Evolutionary conservation across 2,113 vertebrate genomes (phyloP), one percentile per base, ranked within the genome.

Genomic region (Opisthocomus hoazin): DNA sequence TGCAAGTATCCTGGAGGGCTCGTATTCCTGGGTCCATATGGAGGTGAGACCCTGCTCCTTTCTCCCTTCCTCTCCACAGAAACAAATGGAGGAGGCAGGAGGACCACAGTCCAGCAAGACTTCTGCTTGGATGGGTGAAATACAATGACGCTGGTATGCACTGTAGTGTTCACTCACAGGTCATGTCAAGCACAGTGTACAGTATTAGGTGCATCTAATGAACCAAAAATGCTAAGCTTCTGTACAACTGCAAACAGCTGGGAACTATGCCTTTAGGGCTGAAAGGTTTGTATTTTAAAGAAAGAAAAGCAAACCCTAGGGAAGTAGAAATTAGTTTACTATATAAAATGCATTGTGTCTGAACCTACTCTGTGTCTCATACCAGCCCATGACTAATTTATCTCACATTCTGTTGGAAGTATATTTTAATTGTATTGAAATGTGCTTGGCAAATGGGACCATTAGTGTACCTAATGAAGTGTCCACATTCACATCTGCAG

Each of bases 381-480:
- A 82, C 6, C 9, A 77, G 9, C 18, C 94, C 11, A 68, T 32
- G 61, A 76, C 41, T 91, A 68, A 65, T 80, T 84, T 93, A 53
- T 54, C 39, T 14, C 15, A 32, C 32, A 29, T 81, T 76, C 43
- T 68, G 15, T 73, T 89, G 53, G 58, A 90, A 89, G 7, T 27
- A 21, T 36, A 56, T 54, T 94, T 63, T 93, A 87, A 90, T 76
- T 68, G 53, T 43, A 76, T 56, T 64, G 65, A 85, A 89, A 82
- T 82, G 45, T 79, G 30, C 57, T 78, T 87, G 68, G 34, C 24
- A 82, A 90, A 73, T 76, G 74, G 36, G 61, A 15, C 70, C 45
- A 87, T 94, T 80, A 85, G 27, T 32, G 39, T 76, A 73, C 71
- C 57, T 94, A 94, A 88, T 79, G 70, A 87, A 83, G 74, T 95